These are phyloP conservation scores for Punctoribates punctum DNA, from an alignment of 2,888 invertebrate species.

Conservation along the genomic window DNA sequence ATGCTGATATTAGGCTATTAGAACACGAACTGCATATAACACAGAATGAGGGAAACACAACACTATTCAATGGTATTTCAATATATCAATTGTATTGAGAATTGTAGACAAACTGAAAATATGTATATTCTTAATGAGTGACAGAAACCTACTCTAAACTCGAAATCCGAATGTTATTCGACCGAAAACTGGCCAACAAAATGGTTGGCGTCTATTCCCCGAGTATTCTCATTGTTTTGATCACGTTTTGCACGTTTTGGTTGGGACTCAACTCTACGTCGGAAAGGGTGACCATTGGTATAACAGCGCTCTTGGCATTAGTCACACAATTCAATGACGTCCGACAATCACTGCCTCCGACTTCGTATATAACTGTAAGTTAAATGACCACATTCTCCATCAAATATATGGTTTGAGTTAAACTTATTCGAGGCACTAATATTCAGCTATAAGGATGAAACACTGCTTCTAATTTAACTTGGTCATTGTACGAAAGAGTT, in stretches of 20 bases:
- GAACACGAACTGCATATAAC: not conserved
- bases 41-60: not conserved
- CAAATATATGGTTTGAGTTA: too few species aligned
- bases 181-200: constrained; percentile 26
- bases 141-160: constrained; percentile 8
- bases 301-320: constrained; percentile 32
- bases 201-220: constrained; percentile 33
- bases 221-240: constrained; percentile 20
- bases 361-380: constrained; percentile 35
- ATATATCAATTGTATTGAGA: not conserved
- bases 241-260: constrained; percentile 33
- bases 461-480: too few species aligned
- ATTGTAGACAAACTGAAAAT: not conserved
- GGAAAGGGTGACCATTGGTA: constrained; percentile 34
- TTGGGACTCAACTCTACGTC: constrained; percentile 22
- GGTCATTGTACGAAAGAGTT: too few species aligned
- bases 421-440: too few species aligned
- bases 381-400: too few species aligned
- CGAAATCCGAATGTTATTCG: not conserved
- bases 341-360: constrained; percentile 18
- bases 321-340: constrained; percentile 27
- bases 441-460: too few species aligned
- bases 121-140: not conserved
- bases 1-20: not conserved
- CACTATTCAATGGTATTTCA: not conserved